Base-by-base conservation (phyloP, 2,113 vertebrate genomes). In the Bucco capensis region DNA sequence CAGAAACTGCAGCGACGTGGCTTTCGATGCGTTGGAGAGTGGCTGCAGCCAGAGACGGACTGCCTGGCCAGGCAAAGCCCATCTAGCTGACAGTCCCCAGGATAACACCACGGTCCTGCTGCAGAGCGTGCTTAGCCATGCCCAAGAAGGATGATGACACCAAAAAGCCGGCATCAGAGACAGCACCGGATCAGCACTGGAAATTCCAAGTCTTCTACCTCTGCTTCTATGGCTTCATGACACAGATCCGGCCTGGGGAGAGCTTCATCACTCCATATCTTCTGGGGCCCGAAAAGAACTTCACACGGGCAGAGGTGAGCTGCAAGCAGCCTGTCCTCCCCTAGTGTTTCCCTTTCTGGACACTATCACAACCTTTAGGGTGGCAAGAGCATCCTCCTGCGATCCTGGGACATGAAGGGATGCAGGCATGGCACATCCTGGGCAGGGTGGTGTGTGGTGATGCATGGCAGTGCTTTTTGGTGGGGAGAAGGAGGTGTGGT, bases 171-270 rank as follows among this genome's bases (percentile, higher is more conserved):
- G 37, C 18, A 0, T 58, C 46, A 0, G 94, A 89, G 50, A 35
- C 1, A 0, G 78, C 7, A 2, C 82, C 37, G 0, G 89, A 89
- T 14, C 81, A 82, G 61, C 89, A 5, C 62, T 96, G 95, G 95
- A 89, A 94, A 31, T 57, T 94, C 5, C 95, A 95, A 31, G 94
- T 96, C 58, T 96, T 90, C 78, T 96, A 82, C 77, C 89, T 96
- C 66, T 96, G 95, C 58, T 96, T 95, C 81, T 96, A 96, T 0
- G 95, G 95, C 61, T 96, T 96, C 87, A 95, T 95, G 95, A 92
- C 89, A 0, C 95, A 96, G 89, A 94, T 96, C 50, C 94, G 95
- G 15, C 95, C 94, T 0, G 95, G 93, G 54, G 95, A 96, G 82
- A 96, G 94, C 66, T 96, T 96, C 74, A 95, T 96, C 89, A 95